Base-by-base conservation (phyloP, 23 tunicate genomes). In the Trididemnum miniatum region DNA sequence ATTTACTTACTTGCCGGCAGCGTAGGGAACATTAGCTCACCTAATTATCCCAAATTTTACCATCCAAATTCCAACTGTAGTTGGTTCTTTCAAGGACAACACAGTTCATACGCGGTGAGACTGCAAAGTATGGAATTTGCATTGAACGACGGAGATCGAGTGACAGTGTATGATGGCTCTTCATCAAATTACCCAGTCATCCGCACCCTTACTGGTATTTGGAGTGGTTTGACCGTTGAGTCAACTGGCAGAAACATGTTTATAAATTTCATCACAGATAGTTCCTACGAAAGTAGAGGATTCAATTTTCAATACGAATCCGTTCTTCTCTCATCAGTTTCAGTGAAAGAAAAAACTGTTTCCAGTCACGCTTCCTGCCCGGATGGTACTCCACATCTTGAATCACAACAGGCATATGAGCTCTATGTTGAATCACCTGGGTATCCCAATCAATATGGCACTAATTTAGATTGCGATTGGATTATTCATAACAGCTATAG, bases 21-120 rank as follows among this genome's bases (percentile, higher is more conserved):
- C 4, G 3, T 3, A 3, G 75, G 37, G 3, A 5, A 69, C 37
- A 28, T 69, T 69, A 3, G 5, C 4, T 69, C 75, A 5, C 75
- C 75, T 4, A 69, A 69, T 31, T 69, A 69, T 69, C 75, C 75
- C 38, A 29, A 32, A 4, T 28, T 28, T 25, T 69, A 69, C 31
- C 31, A 31, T 31, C 20, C n/a, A 31, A 69, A 69, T 31, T 7
- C 37, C 7, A 12, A 69, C 12, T 69, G 75, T 31, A 33, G 25
- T 34, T 69, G 75, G 75, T 69, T 31, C 75, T 28, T 69, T 31
- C 37, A 69, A 12, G 75, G 75, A 4, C 37, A 32, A 2, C 5
- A 69, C n/a, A 4, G 5, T 62, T 3, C 5, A 22, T 7, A 44
- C 54, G 15, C 9, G 54, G 67, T 62, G 3, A 22, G 23, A 12